Evolutionary conservation across 2,888 invertebrate species (phyloP), one percentile per base, ranked within the genome.

Genomic region (Cephus rjabovi): DNA sequence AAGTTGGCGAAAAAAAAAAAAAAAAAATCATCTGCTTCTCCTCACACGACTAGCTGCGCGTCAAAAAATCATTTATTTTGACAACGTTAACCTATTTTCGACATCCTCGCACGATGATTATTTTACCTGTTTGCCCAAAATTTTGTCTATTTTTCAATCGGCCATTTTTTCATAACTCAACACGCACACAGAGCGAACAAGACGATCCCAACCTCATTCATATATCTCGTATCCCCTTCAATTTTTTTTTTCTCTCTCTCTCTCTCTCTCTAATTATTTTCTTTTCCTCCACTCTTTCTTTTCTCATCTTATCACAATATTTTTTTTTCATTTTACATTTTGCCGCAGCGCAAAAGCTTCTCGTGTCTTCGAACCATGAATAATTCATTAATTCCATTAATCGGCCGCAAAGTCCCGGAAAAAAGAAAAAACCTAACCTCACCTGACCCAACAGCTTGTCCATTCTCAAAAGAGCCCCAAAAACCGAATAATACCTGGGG

Each of bases 141-240:
- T 79, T 56, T 73, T 79, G 56, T 76, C 77, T 69, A 77, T 74
- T 76, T 79, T 76, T 78, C 81, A 77, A 79, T 80, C 77, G 79
- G 81, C 70, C 78, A 73, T 76, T 75, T 77, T 82, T 71, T 80
- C 76, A 75, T 81, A 75, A 74, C 73, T 76, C 76, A 77, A 77
- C 77, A 56, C 0, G 0, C 15, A 23, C 23, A 56, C 56, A 56
- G 56, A 56, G 56, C 56, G 23, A 23, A 56, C 56, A 9, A 56
- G 23, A 9, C 6, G 56, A 56, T 56, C 56, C 56, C 56, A 56
- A 15, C 40, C 15, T 23, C 6, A 15, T 40, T 40, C 37, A 40
- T 40, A 15, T 40, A 40, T 23, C 12, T 40, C 40, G 37, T 1
- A 73, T 77, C 23, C 79, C 23, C 23, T 23, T 56, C 23, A 9